Base-by-base conservation (phyloP, 2,113 vertebrate genomes). In the Eulemur rufifrons region DNA sequence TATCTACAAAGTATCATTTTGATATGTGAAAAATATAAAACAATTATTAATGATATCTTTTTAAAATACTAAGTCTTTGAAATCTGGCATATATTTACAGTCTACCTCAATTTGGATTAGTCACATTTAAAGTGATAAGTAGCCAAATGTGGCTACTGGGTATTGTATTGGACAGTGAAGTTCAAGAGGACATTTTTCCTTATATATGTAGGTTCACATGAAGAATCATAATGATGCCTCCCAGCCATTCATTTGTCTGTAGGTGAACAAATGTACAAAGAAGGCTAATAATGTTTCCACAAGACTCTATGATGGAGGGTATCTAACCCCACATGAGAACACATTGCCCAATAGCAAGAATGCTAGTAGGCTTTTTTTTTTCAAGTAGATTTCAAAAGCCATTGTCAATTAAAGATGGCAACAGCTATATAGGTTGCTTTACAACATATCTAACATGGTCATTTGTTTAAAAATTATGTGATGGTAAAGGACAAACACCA, bases 1-100 rank as follows among this genome's bases (percentile, higher is more conserved):
- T 27, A 81, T 34, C 66, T 89, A 86, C 45, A 89, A 59, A 54
- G 18, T 34, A 93, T 74, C 23, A 83, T 71, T 78, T 86, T 21
- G 45, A 88, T 47, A 88, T 39, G 7, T 94, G 42, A 94, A n/a
- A 45, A 95, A 76, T 47, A 93, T 50, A 91, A 94, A 94, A 94
- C 88, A 89, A 68, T 76, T 81, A 84, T 68, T 29, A 81, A 47
- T 64, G 37, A 85, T 4, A 39, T 82, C 12, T 20, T 84, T 59
- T 89, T 77, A 66, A 10, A 54, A 54, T 84, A 76, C 59, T 74
- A 74, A 59, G 34, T 68, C 13, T 78, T 78, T 78, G 34, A 91
- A 91, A 90, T 69, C 68, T 66, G 20, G 37, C n/a, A 92, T 56
- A 85, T 10, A 73, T 34, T 84, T 73, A 27, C 1, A 61, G 34